Conservation (phyloP, 2,888 invertebrate genomes). For the Heliconius ismenius region DNA sequence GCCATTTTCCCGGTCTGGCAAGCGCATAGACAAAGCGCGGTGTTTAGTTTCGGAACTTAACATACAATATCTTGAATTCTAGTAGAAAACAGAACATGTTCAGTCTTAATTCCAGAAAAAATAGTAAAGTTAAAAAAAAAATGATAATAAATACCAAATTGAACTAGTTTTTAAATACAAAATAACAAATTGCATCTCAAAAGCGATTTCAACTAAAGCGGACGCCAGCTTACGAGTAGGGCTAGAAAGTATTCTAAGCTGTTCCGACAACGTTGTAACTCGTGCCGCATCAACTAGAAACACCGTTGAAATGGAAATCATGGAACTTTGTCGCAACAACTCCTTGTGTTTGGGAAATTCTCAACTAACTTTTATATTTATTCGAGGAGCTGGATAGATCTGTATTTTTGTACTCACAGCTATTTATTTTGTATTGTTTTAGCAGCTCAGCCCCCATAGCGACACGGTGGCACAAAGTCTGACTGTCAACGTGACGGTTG, state of each 20-base stretch:
- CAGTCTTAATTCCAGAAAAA: too few species aligned
- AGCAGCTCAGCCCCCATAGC: neutral
- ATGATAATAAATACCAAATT: too few species aligned
- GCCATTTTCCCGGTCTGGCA: too few species aligned
- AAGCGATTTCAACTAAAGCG: neutral
- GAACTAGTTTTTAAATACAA: neutral
- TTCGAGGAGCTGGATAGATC: conserved; percentile 34
- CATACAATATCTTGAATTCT: too few species aligned
- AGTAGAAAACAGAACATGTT: too few species aligned
- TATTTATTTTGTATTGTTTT: conserved; percentile 36
- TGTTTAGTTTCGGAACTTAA: too few species aligned
- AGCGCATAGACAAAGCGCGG: too few species aligned
- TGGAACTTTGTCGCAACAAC: conserved; percentile 48
- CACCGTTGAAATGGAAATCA: conserved; percentile 48
- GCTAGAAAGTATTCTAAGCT: conserved; percentile 34
- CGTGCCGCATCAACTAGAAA: conserved; percentile 41
- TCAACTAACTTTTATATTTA: conserved; percentile 45
- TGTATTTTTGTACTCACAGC: conserved; percentile 25
- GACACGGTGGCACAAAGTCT: too few species aligned
- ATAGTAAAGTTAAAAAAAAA: too few species aligned
- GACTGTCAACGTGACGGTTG: too few species aligned
- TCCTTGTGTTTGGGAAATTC: conserved; percentile 47
- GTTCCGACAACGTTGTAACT: conserved; percentile 46
- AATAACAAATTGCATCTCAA: conserved; percentile 2
- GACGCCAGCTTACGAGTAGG: conserved; percentile 18